These are phyloP conservation scores for Aporophyla lueneburgensis DNA, from an alignment of 2,888 invertebrate genomes.

Conservation along the genomic window DNA sequence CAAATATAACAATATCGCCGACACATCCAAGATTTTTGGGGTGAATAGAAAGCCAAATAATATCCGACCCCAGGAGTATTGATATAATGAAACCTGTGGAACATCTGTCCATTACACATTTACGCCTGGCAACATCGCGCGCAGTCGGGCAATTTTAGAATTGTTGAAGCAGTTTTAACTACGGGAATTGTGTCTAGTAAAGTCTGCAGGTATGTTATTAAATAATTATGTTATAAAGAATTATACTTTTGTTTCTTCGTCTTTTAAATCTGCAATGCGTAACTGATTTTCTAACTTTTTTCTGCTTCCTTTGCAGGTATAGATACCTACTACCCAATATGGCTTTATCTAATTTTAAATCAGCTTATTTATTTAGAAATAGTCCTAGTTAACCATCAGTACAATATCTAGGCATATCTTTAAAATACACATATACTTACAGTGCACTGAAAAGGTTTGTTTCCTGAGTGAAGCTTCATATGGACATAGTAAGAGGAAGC, in stretches of 20 bases:
- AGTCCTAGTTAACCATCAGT: background rate
- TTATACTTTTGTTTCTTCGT: background rate
- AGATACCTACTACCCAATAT: too few species aligned
- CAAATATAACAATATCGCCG: background rate
- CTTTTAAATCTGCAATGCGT: background rate
- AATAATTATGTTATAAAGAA: background rate
- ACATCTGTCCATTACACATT: slow-evolving; percentile 8
- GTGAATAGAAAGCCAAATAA: slow-evolving; percentile 16
- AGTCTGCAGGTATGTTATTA: slow-evolving; percentile 7
- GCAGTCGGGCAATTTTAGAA: background rate
- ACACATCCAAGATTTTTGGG: slow-evolving; percentile 15
- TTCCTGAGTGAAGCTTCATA: slow-evolving; percentile 95
- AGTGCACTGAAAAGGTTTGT: slow-evolving; percentile 95
- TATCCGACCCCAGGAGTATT: slow-evolving; percentile 4
- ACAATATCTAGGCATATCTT: background rate
- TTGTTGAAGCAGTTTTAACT: background rate
- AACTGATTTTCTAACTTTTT: background rate
- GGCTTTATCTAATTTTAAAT: too few species aligned
- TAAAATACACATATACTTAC: slow-evolving; percentile 78
- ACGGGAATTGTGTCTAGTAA: background rate
- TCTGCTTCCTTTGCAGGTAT: background rate
- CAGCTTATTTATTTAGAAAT: background rate
- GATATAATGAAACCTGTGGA: slow-evolving; percentile 17
- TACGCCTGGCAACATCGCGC: background rate
- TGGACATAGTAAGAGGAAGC: slow-evolving; percentile 95